Base-by-base conservation (phyloP, 2,113 vertebrate genomes). In the Indri indri region DNA sequence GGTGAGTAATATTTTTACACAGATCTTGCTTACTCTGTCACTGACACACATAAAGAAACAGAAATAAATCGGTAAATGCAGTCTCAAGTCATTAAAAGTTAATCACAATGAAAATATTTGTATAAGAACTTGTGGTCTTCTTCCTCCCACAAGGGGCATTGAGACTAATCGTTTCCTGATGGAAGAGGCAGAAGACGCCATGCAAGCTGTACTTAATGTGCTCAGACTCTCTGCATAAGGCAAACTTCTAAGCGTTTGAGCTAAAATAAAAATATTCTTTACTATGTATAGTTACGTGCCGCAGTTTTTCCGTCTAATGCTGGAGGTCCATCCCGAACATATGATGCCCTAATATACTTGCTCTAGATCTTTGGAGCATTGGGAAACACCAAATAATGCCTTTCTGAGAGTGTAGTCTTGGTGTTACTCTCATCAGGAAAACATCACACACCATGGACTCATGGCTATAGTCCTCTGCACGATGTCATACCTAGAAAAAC, bases 21-120 rank as follows among this genome's bases (percentile, higher is more conserved):
- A 32, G 66, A 54, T 50, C 45, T 85, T 93, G 54, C 50, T 85
- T 70, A 50, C 27, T 86, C 52, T 83, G 66, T 50, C 14, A 22
- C 0, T 81, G 77, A 74, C 47, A 94, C 45, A 91, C 6, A 73
- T 2, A 25, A 97, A 80, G 85, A 93, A 86, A 90, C 25, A 5
- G 32, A 96, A 95, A 91, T 65, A 84, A 79, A 42, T 76, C 61
- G 61, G 87, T 42, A 83, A 92, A 89, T 17, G 16, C n/a, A 74
- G 73, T 84, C 45, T 95, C 65, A 25, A 95, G 73, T 42, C 88
- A 85, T 88, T 85, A 92, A 74, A 87, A 98, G 88, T 83, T 94
- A 94, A 88, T 96, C 47, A 74, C 25, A 96, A 83, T 45, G 93
- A 96, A 95, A 97, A 94, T 91, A 96, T 94, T 96, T 97, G 50